phyloP scores from a whole-genome alignment of 1,140 invertebrate genomes.

The Procambarus virginalis region DNA sequence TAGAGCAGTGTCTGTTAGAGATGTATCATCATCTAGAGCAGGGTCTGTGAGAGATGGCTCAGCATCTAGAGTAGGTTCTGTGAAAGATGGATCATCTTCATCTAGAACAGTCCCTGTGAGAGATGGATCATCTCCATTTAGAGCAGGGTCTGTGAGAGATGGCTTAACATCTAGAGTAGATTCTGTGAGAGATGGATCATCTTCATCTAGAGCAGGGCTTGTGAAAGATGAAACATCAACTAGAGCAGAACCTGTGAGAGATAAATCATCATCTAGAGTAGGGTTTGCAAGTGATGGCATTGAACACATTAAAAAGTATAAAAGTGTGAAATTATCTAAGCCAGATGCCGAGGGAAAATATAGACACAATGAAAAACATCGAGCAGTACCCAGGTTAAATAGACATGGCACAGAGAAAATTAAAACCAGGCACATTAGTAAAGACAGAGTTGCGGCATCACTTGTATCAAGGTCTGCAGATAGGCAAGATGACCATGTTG shows the following conservation, averaged over 20 bases:
- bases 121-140: no score
- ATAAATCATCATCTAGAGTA: neutral
- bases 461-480: neutral
- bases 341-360: neutral
- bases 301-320: neutral
- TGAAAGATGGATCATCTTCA: no score
- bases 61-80: no score
- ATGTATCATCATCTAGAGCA: no score
- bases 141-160: no score
- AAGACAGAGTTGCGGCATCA: neutral
- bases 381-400: neutral
- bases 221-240: neutral
- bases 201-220: no score
- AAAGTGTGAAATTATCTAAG: neutral
- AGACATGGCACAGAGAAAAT: neutral
- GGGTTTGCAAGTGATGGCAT: neutral
- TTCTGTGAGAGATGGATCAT: no score
- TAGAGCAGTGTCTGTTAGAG: no score
- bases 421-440: neutral
- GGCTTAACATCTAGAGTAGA: no score
- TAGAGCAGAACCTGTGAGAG: neutral
- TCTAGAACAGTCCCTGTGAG: no score
- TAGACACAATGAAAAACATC: neutral
- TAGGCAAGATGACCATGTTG: neutral
- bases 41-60: no score